Evolutionary conservation across 2,797 vertebrate species (phyloP).

Genomic region (Podarcis lilfordi): DNA sequence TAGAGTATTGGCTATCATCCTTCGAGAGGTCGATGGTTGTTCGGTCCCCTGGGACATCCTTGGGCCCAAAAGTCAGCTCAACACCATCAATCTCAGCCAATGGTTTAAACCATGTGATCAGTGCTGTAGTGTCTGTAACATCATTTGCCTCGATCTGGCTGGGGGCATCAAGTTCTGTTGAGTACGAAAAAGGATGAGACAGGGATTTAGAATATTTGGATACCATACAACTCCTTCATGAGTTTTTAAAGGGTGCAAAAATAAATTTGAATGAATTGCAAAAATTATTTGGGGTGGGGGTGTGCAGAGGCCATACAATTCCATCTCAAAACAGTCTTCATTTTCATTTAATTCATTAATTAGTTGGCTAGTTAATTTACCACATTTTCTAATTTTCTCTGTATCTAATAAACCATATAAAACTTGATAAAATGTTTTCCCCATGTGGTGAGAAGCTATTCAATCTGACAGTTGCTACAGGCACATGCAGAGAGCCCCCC

Average conservation of each 20-base stretch:
- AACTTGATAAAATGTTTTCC: not conserved
- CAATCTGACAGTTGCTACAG: not conserved
- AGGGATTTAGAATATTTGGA: not conserved
- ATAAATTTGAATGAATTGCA: too few species aligned
- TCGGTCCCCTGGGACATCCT: constrained; percentile 80
- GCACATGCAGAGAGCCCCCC: not conserved
- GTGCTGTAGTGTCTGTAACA: constrained; percentile 89
- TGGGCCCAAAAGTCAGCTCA: constrained; percentile 87
- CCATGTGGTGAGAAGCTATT: not conserved
- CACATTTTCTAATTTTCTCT: too few species aligned
- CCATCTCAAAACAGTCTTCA: not conserved
- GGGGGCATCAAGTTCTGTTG: constrained; percentile 90
- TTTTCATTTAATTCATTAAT: not conserved
- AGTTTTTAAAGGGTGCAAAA: not conserved
- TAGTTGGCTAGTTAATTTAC: too few species aligned
- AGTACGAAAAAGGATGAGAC: rapidly evolving
- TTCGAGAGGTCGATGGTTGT: constrained; percentile 85
- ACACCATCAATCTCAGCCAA: constrained; percentile 88
- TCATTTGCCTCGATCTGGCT: constrained; percentile 91
- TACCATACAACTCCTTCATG: not conserved
- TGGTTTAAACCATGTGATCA: constrained; percentile 94
- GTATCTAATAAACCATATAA: too few species aligned
- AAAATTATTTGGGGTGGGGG: not conserved
- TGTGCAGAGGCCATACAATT: not conserved
- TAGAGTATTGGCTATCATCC: constrained; percentile 90